Evolutionary conservation across 2,797 vertebrate species (phyloP).

Genomic region (Dendrocincla fuliginosa): DNA sequence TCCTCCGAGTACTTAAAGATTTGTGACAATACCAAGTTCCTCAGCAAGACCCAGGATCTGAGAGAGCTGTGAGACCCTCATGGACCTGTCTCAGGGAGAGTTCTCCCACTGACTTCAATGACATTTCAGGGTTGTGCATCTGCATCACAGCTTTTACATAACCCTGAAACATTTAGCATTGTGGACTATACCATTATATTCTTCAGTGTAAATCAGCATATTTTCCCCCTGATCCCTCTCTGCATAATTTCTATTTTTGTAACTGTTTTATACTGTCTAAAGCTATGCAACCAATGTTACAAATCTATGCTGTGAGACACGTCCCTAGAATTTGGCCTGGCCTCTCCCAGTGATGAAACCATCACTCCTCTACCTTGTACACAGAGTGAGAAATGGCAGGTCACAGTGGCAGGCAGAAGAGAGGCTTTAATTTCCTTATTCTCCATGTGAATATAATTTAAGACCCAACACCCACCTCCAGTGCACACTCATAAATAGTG

Average conservation of each 20-base stretch:
- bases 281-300: not conserved
- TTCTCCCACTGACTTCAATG: not conserved
- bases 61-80: not conserved
- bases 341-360: not conserved
- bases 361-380: not conserved
- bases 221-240: not conserved
- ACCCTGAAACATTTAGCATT: not conserved
- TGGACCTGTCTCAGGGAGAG: not conserved
- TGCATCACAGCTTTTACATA: not conserved
- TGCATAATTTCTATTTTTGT: not conserved
- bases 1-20: not conserved
- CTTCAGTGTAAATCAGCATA: not conserved
- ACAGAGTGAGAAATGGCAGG: not conserved
- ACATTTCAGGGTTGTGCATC: not conserved
- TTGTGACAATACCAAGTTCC: not conserved
- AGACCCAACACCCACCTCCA: not conserved
- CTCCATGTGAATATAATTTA: not conserved
- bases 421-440: slow-evolving; percentile 22
- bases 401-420: not conserved
- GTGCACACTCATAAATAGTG: slow-evolving; percentile 34
- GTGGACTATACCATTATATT: not conserved
- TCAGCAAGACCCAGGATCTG: not conserved
- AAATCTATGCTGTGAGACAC: not conserved
- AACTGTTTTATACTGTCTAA: not conserved
- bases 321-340: not conserved